phyloP scores from a whole-genome alignment of 2,888 invertebrate species.

The Phyllotreta striolata region DNA sequence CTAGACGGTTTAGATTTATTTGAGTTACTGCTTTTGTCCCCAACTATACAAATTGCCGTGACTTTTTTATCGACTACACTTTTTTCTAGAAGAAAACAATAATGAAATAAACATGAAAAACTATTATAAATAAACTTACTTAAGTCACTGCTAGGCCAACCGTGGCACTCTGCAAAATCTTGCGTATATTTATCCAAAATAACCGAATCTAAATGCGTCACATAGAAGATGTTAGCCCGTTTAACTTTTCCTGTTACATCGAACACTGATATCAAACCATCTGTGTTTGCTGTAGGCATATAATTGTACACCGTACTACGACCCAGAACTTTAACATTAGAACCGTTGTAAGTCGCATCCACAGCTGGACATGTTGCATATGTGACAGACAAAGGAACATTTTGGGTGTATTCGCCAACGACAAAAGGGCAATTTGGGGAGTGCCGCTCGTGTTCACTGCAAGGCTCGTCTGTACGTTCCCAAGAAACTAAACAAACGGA shows the following conservation, averaged over 20 bases:
- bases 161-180: constrained; percentile 57
- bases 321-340: constrained; percentile 48
- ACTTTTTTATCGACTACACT: constrained; percentile 56
- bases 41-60: constrained; percentile 62
- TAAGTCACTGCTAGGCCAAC: constrained; percentile 55
- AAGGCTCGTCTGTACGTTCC: constrained; percentile 97
- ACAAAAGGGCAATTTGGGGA: constrained; percentile 94
- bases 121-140: constrained; percentile 45
- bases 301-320: constrained; percentile 58
- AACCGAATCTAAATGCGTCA: constrained; percentile 60
- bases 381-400: constrained; percentile 88
- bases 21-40: constrained; percentile 44
- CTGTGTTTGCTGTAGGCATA: constrained; percentile 67
- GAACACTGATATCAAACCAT: constrained; percentile 82
- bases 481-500: constrained; percentile 94
- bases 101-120: constrained; percentile 4
- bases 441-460: constrained; percentile 96
- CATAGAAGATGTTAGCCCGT: constrained; percentile 68
- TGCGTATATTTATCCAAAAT: constrained; percentile 59
- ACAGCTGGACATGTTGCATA: constrained; percentile 82
- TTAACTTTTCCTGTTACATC: constrained; percentile 82
- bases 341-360: constrained; percentile 57
- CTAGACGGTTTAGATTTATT: constrained; percentile 48
- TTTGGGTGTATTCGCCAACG: constrained; percentile 93
- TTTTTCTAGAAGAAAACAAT: constrained; percentile 52